phyloP scores from a whole-genome alignment of 2,113 vertebrate genomes.

The Craseonycteris thonglongyai region DNA sequence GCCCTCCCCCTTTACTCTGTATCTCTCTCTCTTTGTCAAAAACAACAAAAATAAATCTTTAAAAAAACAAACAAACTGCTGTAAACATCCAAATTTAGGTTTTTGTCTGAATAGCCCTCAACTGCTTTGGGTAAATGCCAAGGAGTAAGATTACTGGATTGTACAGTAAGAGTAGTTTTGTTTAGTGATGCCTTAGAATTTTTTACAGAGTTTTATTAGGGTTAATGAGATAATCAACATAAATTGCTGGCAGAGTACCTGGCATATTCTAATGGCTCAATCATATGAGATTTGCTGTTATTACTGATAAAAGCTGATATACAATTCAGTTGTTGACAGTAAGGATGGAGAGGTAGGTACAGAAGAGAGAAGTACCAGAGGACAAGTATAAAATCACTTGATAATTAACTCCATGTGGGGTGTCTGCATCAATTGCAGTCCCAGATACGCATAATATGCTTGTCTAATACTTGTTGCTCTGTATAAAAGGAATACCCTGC shows the following conservation, averaged over 20 bases:
- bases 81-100: background rate
- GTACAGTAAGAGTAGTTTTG: background rate
- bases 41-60: too few species aligned
- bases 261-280: background rate
- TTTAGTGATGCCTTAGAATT: background rate
- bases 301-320: background rate
- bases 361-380: background rate
- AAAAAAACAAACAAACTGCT: too few species aligned
- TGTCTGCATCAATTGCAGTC: background rate
- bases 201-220: background rate
- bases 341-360: background rate
- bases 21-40: too few species aligned
- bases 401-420: background rate
- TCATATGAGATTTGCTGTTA: background rate
- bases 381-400: background rate
- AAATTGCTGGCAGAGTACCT: background rate
- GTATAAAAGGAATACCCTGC: background rate
- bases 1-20: too few species aligned
- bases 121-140: background rate
- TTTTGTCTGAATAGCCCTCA: background rate
- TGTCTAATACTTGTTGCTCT: background rate
- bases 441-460: background rate
- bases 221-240: background rate
- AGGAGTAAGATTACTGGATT: background rate
- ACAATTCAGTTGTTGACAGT: background rate